Conservation (phyloP, 2,113 vertebrate species). For the Tenebrosternarchus preto region DNA sequence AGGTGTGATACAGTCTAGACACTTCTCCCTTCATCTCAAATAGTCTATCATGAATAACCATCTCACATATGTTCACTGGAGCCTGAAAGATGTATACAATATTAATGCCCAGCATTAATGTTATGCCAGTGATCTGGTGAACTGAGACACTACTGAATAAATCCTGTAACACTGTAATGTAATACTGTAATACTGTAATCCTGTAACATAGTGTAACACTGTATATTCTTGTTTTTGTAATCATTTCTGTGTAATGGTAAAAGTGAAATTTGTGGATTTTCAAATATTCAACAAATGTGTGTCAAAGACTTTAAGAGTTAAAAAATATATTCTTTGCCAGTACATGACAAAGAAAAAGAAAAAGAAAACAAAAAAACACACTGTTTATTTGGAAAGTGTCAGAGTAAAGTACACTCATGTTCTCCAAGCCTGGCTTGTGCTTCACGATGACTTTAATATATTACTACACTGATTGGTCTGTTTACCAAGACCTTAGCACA, state of each 20-base stretch:
- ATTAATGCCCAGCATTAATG: neutral
- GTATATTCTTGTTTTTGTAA: neutral
- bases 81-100: neutral
- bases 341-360: neutral
- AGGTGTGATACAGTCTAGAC: conserved; percentile 48
- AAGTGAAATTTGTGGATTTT: conserved; percentile 40
- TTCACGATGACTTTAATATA: neutral
- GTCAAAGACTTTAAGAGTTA: conserved; percentile 23
- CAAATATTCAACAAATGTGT: conserved; percentile 35
- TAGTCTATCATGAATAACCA: conserved; percentile 33
- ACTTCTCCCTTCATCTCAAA: conserved; percentile 5
- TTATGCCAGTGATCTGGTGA: neutral
- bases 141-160: neutral
- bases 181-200: neutral
- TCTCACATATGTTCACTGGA: conserved; percentile 3
- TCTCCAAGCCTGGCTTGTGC: neutral
- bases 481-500: conserved; percentile 10
- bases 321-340: conserved; percentile 25
- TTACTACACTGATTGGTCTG: neutral
- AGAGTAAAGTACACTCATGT: conserved; percentile 21
- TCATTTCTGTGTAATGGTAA: conserved; percentile 26
- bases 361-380: neutral
- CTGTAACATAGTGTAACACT: neutral
- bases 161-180: neutral
- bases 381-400: neutral